Conservation (phyloP, 2,888 invertebrate species). For the Ptychoptera albimana region DNA sequence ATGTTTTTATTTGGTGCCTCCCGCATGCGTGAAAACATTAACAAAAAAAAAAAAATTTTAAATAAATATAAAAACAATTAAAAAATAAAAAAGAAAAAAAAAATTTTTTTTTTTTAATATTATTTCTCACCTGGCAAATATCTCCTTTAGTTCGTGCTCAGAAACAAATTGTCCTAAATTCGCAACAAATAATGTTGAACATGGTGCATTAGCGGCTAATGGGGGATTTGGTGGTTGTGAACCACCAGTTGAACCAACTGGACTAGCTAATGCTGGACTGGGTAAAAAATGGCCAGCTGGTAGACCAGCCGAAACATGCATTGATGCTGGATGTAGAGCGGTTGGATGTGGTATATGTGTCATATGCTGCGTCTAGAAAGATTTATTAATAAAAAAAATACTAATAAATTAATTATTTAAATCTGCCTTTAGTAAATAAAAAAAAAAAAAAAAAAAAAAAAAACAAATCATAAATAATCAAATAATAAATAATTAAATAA, state of each 20-base stretch:
- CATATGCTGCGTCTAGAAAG: conserved; percentile 30
- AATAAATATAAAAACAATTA: too few species aligned
- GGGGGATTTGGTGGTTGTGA: conserved; percentile 41
- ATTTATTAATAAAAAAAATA: conserved; percentile 9
- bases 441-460: too few species aligned
- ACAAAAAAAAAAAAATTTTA: too few species aligned
- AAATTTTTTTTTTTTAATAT: too few species aligned
- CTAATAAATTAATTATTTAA: neutral
- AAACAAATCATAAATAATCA: neutral
- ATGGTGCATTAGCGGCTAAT: conserved; percentile 61
- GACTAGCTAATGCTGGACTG: conserved; percentile 84
- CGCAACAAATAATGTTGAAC: conserved; percentile 96
- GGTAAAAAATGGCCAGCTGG: conserved; percentile 66
- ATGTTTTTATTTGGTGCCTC: neutral
- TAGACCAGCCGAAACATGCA: conserved; percentile 44
- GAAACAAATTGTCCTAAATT: conserved; percentile 96
- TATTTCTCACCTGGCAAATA: conserved; percentile 78
- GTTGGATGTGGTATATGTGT: conserved; percentile 33
- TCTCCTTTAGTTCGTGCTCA: conserved; percentile 96
- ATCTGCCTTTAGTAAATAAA: conserved; percentile 6
- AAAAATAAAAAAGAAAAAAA: too few species aligned
- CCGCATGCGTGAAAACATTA: too few species aligned
- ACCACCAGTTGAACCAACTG: conserved; percentile 50
- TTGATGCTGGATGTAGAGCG: conserved; percentile 44
- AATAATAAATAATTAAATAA: too few species aligned